Base-by-base conservation (phyloP, 2,797 vertebrate genomes). In the Malurus splendens region DNA sequence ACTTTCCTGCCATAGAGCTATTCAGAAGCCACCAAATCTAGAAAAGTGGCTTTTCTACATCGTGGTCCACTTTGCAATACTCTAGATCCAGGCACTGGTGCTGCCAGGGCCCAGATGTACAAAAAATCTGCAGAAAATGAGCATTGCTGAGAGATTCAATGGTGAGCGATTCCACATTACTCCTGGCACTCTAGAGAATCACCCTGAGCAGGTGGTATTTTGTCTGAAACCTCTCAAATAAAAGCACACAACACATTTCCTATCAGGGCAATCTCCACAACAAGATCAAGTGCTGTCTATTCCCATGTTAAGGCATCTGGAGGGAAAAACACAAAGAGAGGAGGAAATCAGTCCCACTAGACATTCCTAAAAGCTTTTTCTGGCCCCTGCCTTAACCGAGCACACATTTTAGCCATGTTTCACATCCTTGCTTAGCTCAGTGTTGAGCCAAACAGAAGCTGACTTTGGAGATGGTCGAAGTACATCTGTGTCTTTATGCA, bases 401-500 rank as follows among this genome's bases (percentile, higher is more conserved):
- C 65, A 71, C 57, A 55, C 32, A 33, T 89, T 87, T 71, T 67
- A 93, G 48, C 82, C 64, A 8, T 32, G 62, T 85, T 93, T 80
- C 72, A 92, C 79, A 61, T 87, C 73, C 82, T 75, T 77, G 76
- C 79, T 85, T 90, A 91, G 62, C 19, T 75, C 57, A 65, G 39
- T 18, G 42, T 55, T 74, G 89, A 90, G 93, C 90, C 92, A 94
- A 94, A 87, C 89, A 91, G 93, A 91, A 93, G 89, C 89, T 93
- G 89, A 65, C 85, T 93, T 87, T 93, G 94, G 89, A 94, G 93
- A 89, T 92, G 90, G 47, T 75, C 14, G 41, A 73, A 88, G 56
- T 64, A 82, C 64, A 50, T 88, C 88, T 93, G 88, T 2, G 18
- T 74, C 78, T 92, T 93, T 54, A 56, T 79, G 72, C 18, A 18